These are phyloP conservation scores for Gymnothorax javanicus DNA, from an alignment of 2,797 vertebrate genomes.

Conservation along the genomic window DNA sequence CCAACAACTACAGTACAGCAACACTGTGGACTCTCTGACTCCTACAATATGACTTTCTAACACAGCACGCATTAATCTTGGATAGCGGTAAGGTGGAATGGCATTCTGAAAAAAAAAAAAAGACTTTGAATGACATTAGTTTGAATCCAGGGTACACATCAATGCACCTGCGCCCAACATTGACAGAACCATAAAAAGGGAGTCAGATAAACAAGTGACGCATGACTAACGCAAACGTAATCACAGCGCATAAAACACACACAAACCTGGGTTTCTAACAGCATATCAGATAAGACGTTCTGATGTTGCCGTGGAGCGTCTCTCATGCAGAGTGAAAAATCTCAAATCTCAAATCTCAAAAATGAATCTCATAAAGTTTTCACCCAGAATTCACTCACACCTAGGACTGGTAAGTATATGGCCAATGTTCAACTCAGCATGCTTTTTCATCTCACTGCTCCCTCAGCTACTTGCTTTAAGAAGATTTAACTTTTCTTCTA, in stretches of 20 bases:
- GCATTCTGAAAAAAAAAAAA: neutral
- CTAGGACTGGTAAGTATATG: neutral
- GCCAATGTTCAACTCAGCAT: neutral
- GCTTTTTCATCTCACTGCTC: neutral
- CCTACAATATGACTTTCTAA: neutral
- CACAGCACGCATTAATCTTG: neutral
- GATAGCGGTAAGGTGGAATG: neutral
- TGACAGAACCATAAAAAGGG: neutral
- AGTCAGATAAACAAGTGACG: neutral
- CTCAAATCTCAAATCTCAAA: neutral
- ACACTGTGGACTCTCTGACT: neutral
- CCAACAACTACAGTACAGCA: neutral
- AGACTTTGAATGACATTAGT: no score
- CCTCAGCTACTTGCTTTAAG: neutral
- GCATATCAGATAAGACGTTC: neutral
- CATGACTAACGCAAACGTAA: neutral
- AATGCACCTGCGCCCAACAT: no score
- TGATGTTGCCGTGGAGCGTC: neutral
- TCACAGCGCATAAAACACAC: neutral
- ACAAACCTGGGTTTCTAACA: neutral
- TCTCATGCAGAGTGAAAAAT: neutral
- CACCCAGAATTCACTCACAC: neutral
- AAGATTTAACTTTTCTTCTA: neutral
- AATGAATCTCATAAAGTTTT: neutral
- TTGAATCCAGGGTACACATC: no score